Evolutionary conservation across 2,888 invertebrate species (phyloP).

Genomic region (Netelia inedita): DNA sequence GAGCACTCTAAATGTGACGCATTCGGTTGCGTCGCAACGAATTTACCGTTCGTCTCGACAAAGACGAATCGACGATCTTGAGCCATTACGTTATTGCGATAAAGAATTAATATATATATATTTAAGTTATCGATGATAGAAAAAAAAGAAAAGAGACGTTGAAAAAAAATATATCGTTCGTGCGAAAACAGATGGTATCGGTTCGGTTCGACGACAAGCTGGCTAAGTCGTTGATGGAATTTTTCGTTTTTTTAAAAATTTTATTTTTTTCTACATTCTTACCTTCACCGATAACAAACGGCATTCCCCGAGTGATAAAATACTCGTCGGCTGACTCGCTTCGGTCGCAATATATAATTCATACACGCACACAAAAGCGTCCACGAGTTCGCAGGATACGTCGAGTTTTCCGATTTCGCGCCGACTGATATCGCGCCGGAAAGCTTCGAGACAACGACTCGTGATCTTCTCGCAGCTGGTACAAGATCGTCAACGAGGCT

Average conservation of each 20-base stretch:
- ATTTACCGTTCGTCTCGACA: constrained; percentile 25
- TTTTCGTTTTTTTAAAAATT: constrained; percentile 54
- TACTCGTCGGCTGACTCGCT: constrained; percentile 31
- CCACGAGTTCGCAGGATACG: not conserved
- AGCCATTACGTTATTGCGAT: constrained; percentile 34
- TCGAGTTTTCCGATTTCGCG: not conserved
- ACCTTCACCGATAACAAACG: constrained; percentile 57
- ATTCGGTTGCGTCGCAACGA: constrained; percentile 32
- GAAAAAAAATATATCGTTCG: constrained; percentile 39
- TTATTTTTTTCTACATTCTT: constrained; percentile 30
- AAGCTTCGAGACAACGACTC: constrained; percentile 1
- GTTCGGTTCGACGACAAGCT: constrained; percentile 64
- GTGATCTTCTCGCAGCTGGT: not conserved
- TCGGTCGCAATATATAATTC: constrained; percentile 28
- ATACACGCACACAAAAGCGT: constrained; percentile 3
- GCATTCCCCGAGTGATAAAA: constrained; percentile 67
- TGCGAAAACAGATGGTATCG: constrained; percentile 52
- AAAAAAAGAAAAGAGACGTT: constrained; percentile 20
- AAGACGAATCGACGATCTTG: constrained; percentile 38
- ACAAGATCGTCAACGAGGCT: not conserved
- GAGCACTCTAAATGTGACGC: constrained; percentile 56
- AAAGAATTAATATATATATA: not conserved
- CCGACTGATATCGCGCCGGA: not conserved
- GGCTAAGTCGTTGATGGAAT: constrained; percentile 65
- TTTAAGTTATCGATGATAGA: not conserved